Conservation (phyloP, 2,797 vertebrate species). For the Crenuchus spilurus region DNA sequence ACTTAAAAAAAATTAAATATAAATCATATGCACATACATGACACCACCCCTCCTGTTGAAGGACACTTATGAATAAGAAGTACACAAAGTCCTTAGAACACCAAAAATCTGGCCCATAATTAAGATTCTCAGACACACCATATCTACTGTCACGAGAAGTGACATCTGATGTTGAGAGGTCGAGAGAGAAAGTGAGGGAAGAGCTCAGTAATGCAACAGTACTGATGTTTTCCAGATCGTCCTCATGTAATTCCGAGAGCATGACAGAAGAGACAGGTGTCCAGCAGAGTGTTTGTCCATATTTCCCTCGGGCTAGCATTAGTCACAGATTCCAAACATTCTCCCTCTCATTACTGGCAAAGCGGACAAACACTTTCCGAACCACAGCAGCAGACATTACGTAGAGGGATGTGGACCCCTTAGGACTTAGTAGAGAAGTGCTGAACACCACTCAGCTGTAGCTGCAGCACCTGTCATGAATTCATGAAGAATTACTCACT, state of each 20-base stretch:
- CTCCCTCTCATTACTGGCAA: conserved; percentile 45
- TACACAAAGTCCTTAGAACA: not conserved
- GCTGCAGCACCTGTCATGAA: conserved; percentile 3
- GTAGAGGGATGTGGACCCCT: conserved; percentile 19
- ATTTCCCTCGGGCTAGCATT: conserved; percentile 38
- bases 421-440: conserved; percentile 29
- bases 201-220: conserved; percentile 17
- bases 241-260: conserved; percentile 15
- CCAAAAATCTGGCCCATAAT: conserved; percentile 27
- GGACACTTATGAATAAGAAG: not conserved
- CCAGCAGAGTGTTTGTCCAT: conserved; percentile 28
- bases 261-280: conserved; percentile 41
- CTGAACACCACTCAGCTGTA: conserved; percentile 22
- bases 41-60: not conserved
- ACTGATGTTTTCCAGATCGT: conserved; percentile 52
- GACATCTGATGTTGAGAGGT: conserved; percentile 19
- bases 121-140: conserved; percentile 16
- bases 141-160: no score
- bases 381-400: conserved; percentile 31
- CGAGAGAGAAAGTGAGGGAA: conserved; percentile 9
- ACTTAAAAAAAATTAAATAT: no score
- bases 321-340: conserved; percentile 54
- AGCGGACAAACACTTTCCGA: conserved; percentile 11
- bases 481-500: conserved; percentile 16
- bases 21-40: not conserved